phyloP scores from a whole-genome alignment of 2,113 vertebrate species.

The Columba livia region DNA sequence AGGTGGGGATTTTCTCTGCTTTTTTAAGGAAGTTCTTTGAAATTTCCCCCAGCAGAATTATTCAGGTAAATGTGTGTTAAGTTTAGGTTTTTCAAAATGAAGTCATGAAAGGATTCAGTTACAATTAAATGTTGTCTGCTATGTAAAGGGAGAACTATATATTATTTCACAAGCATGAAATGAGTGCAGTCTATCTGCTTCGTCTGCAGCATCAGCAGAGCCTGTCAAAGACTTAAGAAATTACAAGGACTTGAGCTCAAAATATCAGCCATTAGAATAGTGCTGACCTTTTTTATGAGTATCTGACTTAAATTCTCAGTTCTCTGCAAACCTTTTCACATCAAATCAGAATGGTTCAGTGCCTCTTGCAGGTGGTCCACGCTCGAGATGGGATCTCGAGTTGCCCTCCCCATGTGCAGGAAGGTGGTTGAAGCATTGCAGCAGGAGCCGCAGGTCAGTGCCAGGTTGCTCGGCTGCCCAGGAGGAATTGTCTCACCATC shows the following conservation, averaged over 20 bases:
- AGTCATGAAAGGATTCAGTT: not conserved
- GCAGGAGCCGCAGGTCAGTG: not conserved
- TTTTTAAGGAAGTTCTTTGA: not conserved
- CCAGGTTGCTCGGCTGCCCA: not conserved
- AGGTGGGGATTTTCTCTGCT: not conserved
- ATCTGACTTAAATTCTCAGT: not conserved
- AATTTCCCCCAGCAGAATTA: not conserved
- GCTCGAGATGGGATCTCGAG: not conserved
- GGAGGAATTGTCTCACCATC: not conserved
- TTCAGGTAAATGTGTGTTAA: not conserved
- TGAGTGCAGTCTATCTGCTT: not conserved
- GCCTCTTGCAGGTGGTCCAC: not conserved
- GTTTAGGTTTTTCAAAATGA: not conserved
- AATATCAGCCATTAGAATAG: not conserved
- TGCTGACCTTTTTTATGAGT: not conserved
- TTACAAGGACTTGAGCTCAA: not conserved
- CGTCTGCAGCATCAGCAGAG: not conserved
- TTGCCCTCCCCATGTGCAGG: not conserved
- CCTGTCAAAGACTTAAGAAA: not conserved
- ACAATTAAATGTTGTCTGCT: not conserved
- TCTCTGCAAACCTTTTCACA: not conserved
- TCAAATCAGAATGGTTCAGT: not conserved
- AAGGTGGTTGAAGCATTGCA: not conserved
- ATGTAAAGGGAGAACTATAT: not conserved
- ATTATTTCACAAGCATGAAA: not conserved